A percentile compares a stretch with the other conserved stretches of the same genome.
Conservation (phyloP, 1,140 invertebrate genomes). For the Drosophila willistoni region DNA sequence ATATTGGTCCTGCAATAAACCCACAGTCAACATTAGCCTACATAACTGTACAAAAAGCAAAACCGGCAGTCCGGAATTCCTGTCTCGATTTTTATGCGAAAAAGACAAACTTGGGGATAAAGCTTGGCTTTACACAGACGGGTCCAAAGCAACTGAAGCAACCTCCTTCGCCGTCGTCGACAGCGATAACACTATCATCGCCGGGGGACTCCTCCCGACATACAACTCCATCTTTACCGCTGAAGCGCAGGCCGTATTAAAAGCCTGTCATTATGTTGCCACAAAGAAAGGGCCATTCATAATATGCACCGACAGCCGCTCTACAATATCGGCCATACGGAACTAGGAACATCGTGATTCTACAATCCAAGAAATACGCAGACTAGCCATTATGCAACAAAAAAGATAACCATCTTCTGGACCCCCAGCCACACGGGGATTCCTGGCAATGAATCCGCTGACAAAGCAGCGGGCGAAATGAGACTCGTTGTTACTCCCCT, state of each 20-base stretch:
- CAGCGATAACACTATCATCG: background rate
- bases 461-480: too few relatives aligned
- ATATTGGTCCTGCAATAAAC: too few relatives aligned
- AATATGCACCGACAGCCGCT: background rate
- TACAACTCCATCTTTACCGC: background rate
- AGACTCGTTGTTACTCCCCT: too few relatives aligned
- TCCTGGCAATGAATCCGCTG: too few relatives aligned
- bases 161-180: background rate
- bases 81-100: too few relatives aligned
- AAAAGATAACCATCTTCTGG: background rate
- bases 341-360: too few relatives aligned
- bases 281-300: background rate
- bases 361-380: background rate
- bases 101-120: background rate
- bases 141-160: background rate
- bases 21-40: too few relatives aligned
- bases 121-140: background rate
- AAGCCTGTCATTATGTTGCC: background rate
- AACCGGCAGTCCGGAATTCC: too few relatives aligned
- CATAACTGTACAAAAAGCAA: too few relatives aligned
- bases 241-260: background rate
- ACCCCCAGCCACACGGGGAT: background rate
- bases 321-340: background rate
- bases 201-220: too few relatives aligned
- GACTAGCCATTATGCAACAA: too few relatives aligned